Evolutionary conservation across 2,797 vertebrate species (phyloP).

Genomic region (Anguilla anguilla): DNA sequence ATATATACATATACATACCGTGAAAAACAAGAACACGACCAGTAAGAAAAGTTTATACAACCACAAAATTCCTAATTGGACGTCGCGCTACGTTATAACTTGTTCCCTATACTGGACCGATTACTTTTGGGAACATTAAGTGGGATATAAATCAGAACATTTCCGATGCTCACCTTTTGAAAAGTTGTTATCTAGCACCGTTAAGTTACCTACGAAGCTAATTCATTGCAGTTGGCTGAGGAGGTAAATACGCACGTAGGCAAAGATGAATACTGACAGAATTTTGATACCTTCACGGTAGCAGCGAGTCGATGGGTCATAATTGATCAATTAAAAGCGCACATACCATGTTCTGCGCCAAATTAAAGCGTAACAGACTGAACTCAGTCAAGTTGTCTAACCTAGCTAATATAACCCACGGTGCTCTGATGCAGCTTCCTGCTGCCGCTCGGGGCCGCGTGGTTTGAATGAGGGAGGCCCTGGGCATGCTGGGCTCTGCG

Average conservation of each 20-base stretch:
- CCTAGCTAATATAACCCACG: background rate
- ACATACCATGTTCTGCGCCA: background rate
- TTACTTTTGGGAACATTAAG: background rate
- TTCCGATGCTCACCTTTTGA: background rate
- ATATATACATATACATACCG: too few species aligned
- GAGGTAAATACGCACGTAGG: background rate
- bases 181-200: background rate
- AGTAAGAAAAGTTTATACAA: background rate
- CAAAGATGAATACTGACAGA: background rate
- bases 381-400: too few species aligned
- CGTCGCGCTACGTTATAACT: too few species aligned
- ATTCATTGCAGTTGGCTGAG: background rate
- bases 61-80: background rate
- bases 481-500: slow-evolving; percentile 35
- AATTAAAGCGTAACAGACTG: background rate
- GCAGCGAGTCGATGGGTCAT: background rate
- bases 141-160: background rate
- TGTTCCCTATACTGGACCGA: background rate
- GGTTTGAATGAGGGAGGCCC: slow-evolving; percentile 74
- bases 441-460: slow-evolving; percentile 72
- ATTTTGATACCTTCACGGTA: background rate
- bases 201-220: background rate
- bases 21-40: background rate
- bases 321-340: background rate
- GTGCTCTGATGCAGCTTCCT: slow-evolving; percentile 64